A percentile compares a stretch with the other conserved stretches of the same genome.
phyloP scores from a whole-genome alignment of 2,888 invertebrate genomes.

The Cryptocephalus primarius region DNA sequence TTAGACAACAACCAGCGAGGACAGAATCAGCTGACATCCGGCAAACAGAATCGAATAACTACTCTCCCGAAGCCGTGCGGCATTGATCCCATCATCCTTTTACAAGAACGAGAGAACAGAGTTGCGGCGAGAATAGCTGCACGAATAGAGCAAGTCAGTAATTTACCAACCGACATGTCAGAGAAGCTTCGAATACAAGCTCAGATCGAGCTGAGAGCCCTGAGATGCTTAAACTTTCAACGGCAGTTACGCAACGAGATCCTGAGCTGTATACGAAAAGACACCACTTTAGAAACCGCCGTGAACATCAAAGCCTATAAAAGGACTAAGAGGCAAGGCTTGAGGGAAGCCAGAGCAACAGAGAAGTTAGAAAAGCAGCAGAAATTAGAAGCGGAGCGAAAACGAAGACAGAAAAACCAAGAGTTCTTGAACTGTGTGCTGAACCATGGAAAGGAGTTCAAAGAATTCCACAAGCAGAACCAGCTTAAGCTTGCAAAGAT shows the following conservation, averaged over 20 bases:
- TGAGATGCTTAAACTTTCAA: conserved; percentile 92
- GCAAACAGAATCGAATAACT: conserved; percentile 73
- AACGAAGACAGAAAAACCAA: conserved; percentile 93
- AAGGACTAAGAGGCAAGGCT: conserved; percentile 84
- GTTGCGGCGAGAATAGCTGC: conserved; percentile 83
- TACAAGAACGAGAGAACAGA: conserved; percentile 93
- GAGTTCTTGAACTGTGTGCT: conserved; percentile 93
- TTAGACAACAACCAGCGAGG: neutral
- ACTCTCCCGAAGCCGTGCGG: conserved; percentile 87
- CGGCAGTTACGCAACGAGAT: conserved; percentile 83
- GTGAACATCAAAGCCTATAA: conserved; percentile 91
- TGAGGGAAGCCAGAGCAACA: conserved; percentile 90
- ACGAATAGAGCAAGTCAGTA: conserved; percentile 78
- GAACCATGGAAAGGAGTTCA: conserved; percentile 96
- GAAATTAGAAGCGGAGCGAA: conserved; percentile 94
- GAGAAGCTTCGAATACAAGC: conserved; percentile 88
- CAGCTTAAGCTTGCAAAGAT: conserved; percentile 75
- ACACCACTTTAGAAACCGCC: conserved; percentile 94
- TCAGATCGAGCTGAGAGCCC: conserved; percentile 87
- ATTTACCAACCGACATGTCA: conserved; percentile 80
- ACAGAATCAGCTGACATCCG: conserved; percentile 34
- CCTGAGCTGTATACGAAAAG: conserved; percentile 77
- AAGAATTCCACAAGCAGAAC: conserved; percentile 91
- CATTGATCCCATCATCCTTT: conserved; percentile 83
- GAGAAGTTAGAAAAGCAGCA: conserved; percentile 99